Base-by-base conservation (phyloP, 2,113 vertebrate species). In the Oryctolagus cuniculus region DNA sequence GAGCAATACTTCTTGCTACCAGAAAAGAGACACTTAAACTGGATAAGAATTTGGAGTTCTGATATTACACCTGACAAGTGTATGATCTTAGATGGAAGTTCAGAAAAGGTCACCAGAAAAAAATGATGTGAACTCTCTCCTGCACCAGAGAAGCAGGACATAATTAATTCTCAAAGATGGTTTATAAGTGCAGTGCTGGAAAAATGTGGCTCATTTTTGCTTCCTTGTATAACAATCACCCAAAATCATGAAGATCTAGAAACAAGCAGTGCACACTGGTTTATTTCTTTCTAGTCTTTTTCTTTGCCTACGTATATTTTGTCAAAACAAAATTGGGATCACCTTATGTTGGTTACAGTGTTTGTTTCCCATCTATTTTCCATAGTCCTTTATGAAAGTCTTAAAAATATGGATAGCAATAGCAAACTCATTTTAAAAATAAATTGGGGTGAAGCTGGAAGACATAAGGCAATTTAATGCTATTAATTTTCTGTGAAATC, bases 401-500 rank as follows among this genome's bases (percentile, higher is more conserved):
- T 92, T 77, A 2, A 58, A 70, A 93, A 69, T 44, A 22, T 51
- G 88, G 53, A 36, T 25, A 55, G 86, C 1, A 81, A 55, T 10
- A 82, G 25, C 7, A 80, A 87, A 73, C 81, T 67, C 44, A n/a
- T 72, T 87, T 78, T 53, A 87, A 93, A 93, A 83, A 44, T 38
- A 75, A 84, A 69, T 77, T 67, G 78, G 77, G 34, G 17, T 78
- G 58, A 86, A 78, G 19, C 15, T 86, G 64, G 10, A 91, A 93
- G 74, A 78, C 16, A 38, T 22, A 85, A 96, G 61, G 74, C 58
- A 75, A 81, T 90, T 87, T 74, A 49, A 49, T 34, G n/a, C 67
- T 67, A 61, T 92, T 80, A 89, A 72, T 96, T 92, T 95, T 92
- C 87, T 82, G 21, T 44, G 95, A 92, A 92, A 64, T 91, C 38